Evolutionary conservation across 1,140 invertebrate genomes (phyloP).

Genomic region (Cyrtorhinus lividipennis): DNA sequence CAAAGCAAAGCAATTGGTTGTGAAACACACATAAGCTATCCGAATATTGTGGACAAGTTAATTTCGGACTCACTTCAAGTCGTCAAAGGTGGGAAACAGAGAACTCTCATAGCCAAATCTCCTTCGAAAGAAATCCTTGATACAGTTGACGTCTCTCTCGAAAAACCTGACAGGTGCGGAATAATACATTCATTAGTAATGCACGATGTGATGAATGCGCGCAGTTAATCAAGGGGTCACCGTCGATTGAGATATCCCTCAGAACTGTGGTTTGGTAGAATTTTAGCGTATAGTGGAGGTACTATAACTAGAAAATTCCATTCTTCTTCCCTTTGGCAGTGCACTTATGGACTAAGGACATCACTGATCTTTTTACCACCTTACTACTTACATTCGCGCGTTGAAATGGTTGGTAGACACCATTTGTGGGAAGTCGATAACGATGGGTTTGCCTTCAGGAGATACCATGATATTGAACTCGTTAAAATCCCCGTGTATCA

Average conservation of each 20-base stretch:
- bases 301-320: no score
- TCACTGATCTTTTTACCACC: no score
- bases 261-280: no score
- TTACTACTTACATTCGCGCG: constrained; percentile 71
- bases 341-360: no score
- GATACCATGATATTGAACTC: constrained; percentile 95
- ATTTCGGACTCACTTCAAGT: constrained; percentile 29
- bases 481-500: constrained; percentile 99
- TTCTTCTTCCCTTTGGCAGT: no score
- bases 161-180: constrained; percentile 62
- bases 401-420: constrained; percentile 84
- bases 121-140: constrained; percentile 82
- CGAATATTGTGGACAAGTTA: background rate
- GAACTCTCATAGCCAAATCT: constrained; percentile 86
- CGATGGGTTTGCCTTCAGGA: constrained; percentile 57
- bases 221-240: no score
- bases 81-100: constrained; percentile 68
- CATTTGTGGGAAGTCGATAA: constrained; percentile 99
- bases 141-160: constrained; percentile 86
- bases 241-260: no score
- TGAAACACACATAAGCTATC: constrained; percentile 16
- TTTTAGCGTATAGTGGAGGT: no score
- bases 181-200: no score
- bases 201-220: no score
- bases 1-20: constrained; percentile 18